Evolutionary conservation across 2,888 invertebrate genomes (phyloP).

Genomic region (Cecidostiba fungosa): DNA sequence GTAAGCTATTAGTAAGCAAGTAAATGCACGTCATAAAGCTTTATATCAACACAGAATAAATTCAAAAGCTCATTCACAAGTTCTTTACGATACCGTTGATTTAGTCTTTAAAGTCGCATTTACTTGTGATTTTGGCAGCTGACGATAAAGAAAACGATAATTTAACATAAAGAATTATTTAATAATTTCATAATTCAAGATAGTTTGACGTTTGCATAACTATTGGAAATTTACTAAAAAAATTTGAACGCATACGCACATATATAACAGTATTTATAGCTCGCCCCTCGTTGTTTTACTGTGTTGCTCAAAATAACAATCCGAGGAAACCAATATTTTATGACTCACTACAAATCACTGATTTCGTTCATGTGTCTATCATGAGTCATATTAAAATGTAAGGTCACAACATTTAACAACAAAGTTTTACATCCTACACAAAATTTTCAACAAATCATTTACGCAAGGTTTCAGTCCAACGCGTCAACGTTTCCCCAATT

Average conservation of each 20-base stretch:
- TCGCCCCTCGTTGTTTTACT: not conserved
- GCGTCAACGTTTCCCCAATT: not conserved
- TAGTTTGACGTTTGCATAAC: not conserved
- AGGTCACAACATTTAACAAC: not conserved
- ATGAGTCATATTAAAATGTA: not conserved
- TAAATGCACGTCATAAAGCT: not conserved
- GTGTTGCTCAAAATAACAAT: not conserved
- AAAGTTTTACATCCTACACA: not conserved
- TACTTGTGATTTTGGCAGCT: too few species aligned
- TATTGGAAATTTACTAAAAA: not conserved
- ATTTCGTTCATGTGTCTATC: not conserved
- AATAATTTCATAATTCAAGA: not conserved
- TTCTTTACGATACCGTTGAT: too few species aligned
- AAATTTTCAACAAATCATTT: not conserved
- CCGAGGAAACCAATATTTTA: not conserved
- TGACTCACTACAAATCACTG: not conserved
- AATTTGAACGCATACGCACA: not conserved
- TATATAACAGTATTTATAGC: not conserved
- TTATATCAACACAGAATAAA: too few species aligned
- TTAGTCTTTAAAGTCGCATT: too few species aligned
- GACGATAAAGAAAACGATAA: too few species aligned
- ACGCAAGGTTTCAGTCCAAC: not conserved
- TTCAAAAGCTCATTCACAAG: too few species aligned
- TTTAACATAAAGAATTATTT: too few species aligned
- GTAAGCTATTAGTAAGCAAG: not conserved